phyloP scores from a whole-genome alignment of 2,888 invertebrate genomes.

The Eupithecia tripunctaria region DNA sequence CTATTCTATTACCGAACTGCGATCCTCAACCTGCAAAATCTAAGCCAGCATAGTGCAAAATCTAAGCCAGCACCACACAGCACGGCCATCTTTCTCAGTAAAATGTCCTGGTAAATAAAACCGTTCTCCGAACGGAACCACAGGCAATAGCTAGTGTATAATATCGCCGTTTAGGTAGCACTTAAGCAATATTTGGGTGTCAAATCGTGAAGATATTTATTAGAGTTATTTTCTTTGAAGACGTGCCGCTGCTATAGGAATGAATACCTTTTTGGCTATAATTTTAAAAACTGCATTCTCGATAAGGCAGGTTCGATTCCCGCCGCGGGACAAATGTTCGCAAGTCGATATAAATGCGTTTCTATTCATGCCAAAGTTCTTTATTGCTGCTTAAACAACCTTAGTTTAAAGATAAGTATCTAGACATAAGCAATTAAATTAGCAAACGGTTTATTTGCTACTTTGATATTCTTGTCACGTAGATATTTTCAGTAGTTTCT shows the following conservation, averaged over 20 bases:
- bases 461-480: conserved; percentile 1
- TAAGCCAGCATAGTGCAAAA: too few relatives aligned
- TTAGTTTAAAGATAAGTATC: background rate
- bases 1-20: too few relatives aligned
- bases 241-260: background rate
- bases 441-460: background rate
- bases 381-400: background rate
- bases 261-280: background rate
- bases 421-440: background rate
- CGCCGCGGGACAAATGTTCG: background rate
- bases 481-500: background rate
- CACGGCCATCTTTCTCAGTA: too few relatives aligned
- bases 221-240: conserved; percentile 8
- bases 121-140: background rate
- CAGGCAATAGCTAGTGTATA: background rate
- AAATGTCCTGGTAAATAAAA: too few relatives aligned
- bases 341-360: background rate
- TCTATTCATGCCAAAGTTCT: background rate
- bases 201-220: conserved; percentile 11
- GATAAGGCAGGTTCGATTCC: background rate
- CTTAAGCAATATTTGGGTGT: conserved; percentile 5
- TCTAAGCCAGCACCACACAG: too few relatives aligned
- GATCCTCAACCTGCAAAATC: too few relatives aligned
- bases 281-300: background rate
- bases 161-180: background rate